Conservation (phyloP, 1,140 invertebrate genomes). For the Ladona fulva region DNA sequence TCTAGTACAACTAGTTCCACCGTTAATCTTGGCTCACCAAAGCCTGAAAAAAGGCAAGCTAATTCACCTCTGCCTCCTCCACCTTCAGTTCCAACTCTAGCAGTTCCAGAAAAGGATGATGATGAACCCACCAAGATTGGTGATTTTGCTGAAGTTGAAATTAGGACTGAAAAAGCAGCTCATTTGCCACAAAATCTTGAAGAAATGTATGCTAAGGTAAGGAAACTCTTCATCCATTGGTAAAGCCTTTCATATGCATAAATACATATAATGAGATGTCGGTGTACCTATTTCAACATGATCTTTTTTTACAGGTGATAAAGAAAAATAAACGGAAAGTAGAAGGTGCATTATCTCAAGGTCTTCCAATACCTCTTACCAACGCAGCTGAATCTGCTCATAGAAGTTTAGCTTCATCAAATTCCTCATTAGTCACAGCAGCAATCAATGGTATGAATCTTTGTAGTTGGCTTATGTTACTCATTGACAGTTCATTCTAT, state of each 20-base stretch:
- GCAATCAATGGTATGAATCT: not conserved
- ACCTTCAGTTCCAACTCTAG: slow-evolving; percentile 38
- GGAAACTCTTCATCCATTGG: slow-evolving; percentile 23
- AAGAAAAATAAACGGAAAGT: slow-evolving; percentile 50
- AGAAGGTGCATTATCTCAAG: slow-evolving; percentile 2
- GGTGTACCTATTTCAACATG: too few relatives aligned
- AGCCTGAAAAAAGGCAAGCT: slow-evolving; percentile 76
- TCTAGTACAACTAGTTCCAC: slow-evolving; percentile 65
- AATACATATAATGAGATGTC: not conserved
- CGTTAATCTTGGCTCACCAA: slow-evolving; percentile 64
- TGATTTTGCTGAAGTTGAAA: slow-evolving; percentile 22
- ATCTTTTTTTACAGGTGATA: not conserved
- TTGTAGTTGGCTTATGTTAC: too few relatives aligned
- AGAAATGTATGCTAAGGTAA: slow-evolving; percentile 80
- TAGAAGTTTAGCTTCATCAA: slow-evolving; percentile 33
- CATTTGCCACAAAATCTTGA: slow-evolving; percentile 45
- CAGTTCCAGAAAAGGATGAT: slow-evolving; percentile 33
- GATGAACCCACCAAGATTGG: slow-evolving; percentile 36
- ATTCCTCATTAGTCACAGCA: slow-evolving; percentile 24
- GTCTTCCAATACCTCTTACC: slow-evolving; percentile 12
- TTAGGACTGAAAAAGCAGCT: slow-evolving; percentile 23
- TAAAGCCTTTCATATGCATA: slow-evolving; percentile 4
- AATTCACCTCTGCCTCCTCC: slow-evolving; percentile 73
- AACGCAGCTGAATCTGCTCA: slow-evolving; percentile 14
- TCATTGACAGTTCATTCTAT: too few relatives aligned